These are phyloP conservation scores for Gambusia affinis DNA, from an alignment of 2,113 vertebrate species.

Conservation along the genomic window DNA sequence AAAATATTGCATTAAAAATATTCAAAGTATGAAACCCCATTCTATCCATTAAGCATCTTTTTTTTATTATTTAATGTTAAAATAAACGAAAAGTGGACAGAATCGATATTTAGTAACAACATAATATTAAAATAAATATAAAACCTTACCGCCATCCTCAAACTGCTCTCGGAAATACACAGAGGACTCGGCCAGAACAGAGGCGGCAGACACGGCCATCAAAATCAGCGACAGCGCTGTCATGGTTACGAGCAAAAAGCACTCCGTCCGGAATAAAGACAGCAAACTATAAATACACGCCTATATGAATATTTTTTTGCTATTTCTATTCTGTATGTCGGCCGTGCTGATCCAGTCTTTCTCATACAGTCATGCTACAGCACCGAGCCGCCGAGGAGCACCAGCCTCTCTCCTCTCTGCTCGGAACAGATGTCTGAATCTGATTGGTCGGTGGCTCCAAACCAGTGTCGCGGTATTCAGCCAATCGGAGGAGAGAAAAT, in stretches of 20 bases:
- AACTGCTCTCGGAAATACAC: conserved; percentile 86
- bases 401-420: conserved; percentile 70
- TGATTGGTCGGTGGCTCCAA: conserved; percentile 71
- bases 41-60: too few relatives aligned
- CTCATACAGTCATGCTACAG: conserved; percentile 42
- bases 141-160: conserved; percentile 84
- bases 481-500: conserved; percentile 59
- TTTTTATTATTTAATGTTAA: neutral
- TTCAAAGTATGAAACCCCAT: too few relatives aligned
- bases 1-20: neutral
- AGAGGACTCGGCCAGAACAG: conserved; percentile 70
- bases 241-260: conserved; percentile 54
- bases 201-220: conserved; percentile 64
- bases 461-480: neutral
- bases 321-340: neutral
- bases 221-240: conserved; percentile 72
- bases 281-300: neutral
- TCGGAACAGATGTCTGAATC: conserved; percentile 82
- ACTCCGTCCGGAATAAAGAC: neutral
- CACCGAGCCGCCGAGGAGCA: conserved; percentile 13
- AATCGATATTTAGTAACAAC: neutral
- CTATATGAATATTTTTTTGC: neutral
- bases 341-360: neutral
- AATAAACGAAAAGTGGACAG: neutral
- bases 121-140: neutral